A percentile compares a stretch with the other conserved stretches of the same genome.
phyloP scores from a whole-genome alignment of 1,140 invertebrate genomes.

The Eurosta solidaginis region DNA sequence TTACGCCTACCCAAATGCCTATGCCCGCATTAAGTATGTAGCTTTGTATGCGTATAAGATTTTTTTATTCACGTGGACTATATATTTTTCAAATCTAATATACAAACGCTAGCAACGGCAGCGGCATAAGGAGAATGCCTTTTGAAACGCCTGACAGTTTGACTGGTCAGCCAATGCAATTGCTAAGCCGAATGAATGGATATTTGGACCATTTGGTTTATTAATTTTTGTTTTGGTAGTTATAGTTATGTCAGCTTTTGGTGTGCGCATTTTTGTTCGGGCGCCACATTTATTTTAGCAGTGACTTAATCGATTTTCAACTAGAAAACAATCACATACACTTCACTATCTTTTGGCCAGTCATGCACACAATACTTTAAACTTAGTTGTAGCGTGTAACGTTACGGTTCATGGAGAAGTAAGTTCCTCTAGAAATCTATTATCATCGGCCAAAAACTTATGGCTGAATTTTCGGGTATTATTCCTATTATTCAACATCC shows the following conservation, averaged over 20 bases:
- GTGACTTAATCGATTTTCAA: slow-evolving; percentile 27
- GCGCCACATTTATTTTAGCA: slow-evolving; percentile 20
- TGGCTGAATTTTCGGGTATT: no score
- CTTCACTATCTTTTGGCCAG: neutral
- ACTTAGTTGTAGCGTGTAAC: slow-evolving; percentile 7
- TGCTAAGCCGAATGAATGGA: neutral
- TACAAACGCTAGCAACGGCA: neutral
- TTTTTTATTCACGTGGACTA: no score
- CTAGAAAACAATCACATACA: neutral
- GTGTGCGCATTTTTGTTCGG: neutral
- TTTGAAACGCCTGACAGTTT: slow-evolving; percentile 2
- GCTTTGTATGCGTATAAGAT: no score
- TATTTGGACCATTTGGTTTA: neutral
- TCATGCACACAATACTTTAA: neutral
- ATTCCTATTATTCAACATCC: no score
- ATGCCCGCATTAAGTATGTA: no score
- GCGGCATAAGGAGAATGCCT: neutral
- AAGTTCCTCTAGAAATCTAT: no score
- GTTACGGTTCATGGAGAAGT: no score
- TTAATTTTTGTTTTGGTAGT: neutral
- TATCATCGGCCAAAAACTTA: no score
- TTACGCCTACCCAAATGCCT: neutral
- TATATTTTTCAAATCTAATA: neutral
- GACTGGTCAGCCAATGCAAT: neutral
- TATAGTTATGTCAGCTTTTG: slow-evolving; percentile 12